A percentile compares a stretch with the other conserved stretches of the same genome.
phyloP scores from a whole-genome alignment of 2,888 invertebrate species.

The Prionchulus punctatus region DNA sequence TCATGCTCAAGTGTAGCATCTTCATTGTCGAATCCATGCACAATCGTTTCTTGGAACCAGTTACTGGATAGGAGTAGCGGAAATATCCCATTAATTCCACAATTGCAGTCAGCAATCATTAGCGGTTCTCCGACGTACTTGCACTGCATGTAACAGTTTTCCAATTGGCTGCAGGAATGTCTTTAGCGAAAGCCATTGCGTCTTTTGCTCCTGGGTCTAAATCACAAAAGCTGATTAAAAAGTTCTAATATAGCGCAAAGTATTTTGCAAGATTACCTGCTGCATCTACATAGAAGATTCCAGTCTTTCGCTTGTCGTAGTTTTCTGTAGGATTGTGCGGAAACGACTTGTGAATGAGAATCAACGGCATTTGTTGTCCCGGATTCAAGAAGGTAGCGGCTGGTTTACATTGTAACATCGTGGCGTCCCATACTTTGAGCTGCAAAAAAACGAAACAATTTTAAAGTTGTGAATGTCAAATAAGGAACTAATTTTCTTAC shows the following conservation, averaged over 20 bases:
- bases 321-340: background rate
- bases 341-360: background rate
- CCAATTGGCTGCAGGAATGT: background rate
- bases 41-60: too few relatives aligned
- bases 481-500: too few relatives aligned
- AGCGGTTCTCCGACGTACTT: too few relatives aligned
- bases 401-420: background rate
- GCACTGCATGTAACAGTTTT: background rate
- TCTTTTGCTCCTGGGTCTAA: background rate
- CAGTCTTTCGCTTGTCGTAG: background rate
- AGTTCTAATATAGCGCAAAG: too few relatives aligned
- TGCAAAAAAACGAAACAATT: background rate
- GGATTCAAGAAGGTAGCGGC: background rate
- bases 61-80: too few relatives aligned
- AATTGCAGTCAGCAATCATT: too few relatives aligned
- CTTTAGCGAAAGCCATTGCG: background rate
- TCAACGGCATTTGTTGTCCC: background rate
- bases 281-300: too few relatives aligned
- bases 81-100: too few relatives aligned
- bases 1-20: too few relatives aligned
- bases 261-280: too few relatives aligned
- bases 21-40: too few relatives aligned
- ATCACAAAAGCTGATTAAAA: too few relatives aligned
- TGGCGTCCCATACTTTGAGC: background rate
- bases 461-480: background rate